Evolutionary conservation across 2,888 invertebrate species (phyloP), one percentile per base, ranked within the genome.

Genomic region (Melinaea menophilus): DNA sequence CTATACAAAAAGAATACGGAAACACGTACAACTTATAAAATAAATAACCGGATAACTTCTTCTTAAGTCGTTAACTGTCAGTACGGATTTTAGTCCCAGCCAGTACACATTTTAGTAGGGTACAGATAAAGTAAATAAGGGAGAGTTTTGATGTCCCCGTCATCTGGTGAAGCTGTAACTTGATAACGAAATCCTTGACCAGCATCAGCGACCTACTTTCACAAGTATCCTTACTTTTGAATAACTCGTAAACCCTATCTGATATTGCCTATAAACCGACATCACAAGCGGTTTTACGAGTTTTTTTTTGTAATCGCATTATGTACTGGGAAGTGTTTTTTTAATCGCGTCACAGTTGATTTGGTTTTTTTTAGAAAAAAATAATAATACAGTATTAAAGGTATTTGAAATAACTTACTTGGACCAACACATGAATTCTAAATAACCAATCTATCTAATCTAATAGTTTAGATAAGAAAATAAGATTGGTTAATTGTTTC

Each of bases 201-300:
- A 74, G 51, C 9, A 31, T 31, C 41, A 41, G 73, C 71, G 77
- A 77, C 80, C 79, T 68, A 80, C 69, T 80, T 80, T 73, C 70
- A 55, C 70, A 73, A 73, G 75, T 77, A 75, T 76, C 75, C 80
- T 78, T 79, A 75, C 79, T 77, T 75, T 73, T 77, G 78, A 78
- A 74, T 75, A 78, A 76, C 73, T 75, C 80, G 78, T 83, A 84
- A 85, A 86, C 76, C 74, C 78, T 77, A 79, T 84, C 80, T 81
- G 63, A 72, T 73, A 73, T 71, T 63, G 70, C 68, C 71, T 69
- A 73, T 76, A 75, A 73, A 75, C 68, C 60, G 64, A 71, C 71
- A 74, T 76, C 72, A 73, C 65, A 54, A 57, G 59, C 62, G 59
- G 60, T 67, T 70, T 71, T 68, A 73, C 67, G 68, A 62, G 55